Conservation (phyloP, 2,888 invertebrate genomes). For the Archips crataeganus region DNA sequence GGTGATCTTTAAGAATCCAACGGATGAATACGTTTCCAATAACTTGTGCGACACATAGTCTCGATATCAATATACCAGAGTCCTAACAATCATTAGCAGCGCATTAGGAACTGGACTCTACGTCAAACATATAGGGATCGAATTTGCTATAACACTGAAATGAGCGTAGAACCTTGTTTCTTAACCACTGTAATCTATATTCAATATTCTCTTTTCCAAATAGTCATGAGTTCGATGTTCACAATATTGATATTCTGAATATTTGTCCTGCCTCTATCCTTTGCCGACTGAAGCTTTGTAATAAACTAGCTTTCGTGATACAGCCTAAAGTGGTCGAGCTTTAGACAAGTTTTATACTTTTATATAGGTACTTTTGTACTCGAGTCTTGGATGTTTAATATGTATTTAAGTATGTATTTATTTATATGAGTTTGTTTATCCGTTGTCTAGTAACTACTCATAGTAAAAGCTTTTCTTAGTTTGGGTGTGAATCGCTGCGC, state of each 20-base stretch:
- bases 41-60: neutral
- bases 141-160: neutral
- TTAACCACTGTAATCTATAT: neutral
- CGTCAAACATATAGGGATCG: neutral
- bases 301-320: neutral
- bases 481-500: too few species aligned
- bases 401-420: too few species aligned
- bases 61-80: neutral
- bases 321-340: neutral
- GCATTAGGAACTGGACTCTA: neutral
- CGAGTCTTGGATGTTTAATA: too few species aligned
- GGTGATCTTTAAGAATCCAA: neutral
- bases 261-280: slow-evolving; percentile 13
- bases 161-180: neutral
- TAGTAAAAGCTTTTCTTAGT: too few species aligned
- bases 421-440: too few species aligned
- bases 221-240: slow-evolving; percentile 5
- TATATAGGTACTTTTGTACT: neutral
- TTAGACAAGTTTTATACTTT: neutral
- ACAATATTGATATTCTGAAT: slow-evolving; percentile 25
- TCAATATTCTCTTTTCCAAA: slow-evolving; percentile 7
- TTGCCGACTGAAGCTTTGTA: slow-evolving; percentile 7
- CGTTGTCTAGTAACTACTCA: too few species aligned
- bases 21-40: slow-evolving; percentile 6
- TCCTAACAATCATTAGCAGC: neutral